These are phyloP conservation scores for Xerus rutilus DNA, from an alignment of 2,797 vertebrate species.

Conservation along the genomic window DNA sequence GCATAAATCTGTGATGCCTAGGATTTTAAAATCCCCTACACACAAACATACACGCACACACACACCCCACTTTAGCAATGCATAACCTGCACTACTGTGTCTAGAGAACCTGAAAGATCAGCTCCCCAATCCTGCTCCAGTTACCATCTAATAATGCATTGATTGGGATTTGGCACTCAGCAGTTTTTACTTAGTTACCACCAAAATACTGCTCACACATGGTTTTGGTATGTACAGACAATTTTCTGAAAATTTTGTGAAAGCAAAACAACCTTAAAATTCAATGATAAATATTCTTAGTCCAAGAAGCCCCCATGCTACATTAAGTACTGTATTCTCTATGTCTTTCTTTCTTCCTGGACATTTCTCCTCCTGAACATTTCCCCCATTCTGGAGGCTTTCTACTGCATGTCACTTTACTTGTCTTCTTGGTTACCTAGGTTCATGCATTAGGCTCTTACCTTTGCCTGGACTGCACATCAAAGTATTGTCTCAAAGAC, in stretches of 20 bases:
- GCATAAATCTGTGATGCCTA: background rate
- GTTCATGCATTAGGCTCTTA: background rate
- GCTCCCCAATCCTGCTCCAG: background rate
- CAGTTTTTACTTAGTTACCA: background rate
- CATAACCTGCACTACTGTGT: rapidly evolving
- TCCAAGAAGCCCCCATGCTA: background rate
- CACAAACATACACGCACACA: rapidly evolving
- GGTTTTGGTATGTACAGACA: background rate
- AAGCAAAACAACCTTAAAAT: conserved; percentile 30
- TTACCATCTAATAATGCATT: background rate
- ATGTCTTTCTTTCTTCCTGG: background rate
- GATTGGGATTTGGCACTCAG: background rate
- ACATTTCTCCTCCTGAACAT: background rate
- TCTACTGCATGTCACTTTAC: background rate
- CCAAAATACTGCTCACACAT: background rate
- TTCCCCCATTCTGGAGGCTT: background rate
- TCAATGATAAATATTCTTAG: background rate
- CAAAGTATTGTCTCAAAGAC: conserved; percentile 29
- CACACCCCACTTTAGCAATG: background rate
- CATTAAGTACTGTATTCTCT: background rate
- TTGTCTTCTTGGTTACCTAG: background rate
- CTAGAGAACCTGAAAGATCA: background rate
- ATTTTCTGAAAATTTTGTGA: conserved; percentile 7
- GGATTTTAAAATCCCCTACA: background rate
- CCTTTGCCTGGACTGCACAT: background rate